Evolutionary conservation across 30 jellyfish, hydroid and myxozoan genomes (phyloP).

Genomic region (Aurelia aurita complex sp. Pacific): DNA sequence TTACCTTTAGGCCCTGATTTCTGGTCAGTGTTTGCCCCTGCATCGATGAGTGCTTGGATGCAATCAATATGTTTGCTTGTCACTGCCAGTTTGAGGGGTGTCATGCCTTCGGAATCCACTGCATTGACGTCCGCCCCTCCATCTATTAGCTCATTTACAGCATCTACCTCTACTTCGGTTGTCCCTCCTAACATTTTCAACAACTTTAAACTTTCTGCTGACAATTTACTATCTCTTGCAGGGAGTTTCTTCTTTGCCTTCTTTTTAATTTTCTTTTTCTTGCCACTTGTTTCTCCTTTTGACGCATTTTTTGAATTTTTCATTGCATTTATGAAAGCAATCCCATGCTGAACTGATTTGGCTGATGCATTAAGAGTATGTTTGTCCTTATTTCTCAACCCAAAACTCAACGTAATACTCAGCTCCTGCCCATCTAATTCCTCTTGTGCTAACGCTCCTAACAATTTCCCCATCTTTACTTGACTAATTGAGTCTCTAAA

Average conservation of each 20-base stretch:
- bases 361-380: conserved; percentile 50
- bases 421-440: conserved; percentile 62
- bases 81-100: conserved; percentile 80
- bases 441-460: conserved; percentile 69
- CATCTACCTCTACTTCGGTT: conserved; percentile 34
- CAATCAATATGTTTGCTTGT: conserved; percentile 57
- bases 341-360: conserved; percentile 64
- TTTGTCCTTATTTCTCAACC: conserved; percentile 61
- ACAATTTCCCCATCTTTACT: conserved; percentile 49
- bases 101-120: conserved; percentile 56
- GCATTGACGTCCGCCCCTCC: conserved; percentile 73
- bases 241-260: conserved; percentile 55
- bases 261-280: conserved; percentile 37
- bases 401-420: conserved; percentile 46
- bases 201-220: conserved; percentile 61
- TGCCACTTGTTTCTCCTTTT: background rate
- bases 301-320: conserved; percentile 48
- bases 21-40: conserved; percentile 70
- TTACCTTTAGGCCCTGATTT: conserved; percentile 76
- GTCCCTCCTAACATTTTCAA: conserved; percentile 54
- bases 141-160: conserved; percentile 62
- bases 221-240: conserved; percentile 53
- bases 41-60: conserved; percentile 61
- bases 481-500: conserved; percentile 85
- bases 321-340: conserved; percentile 77